These are phyloP conservation scores for Tiaroga cobitis DNA, from an alignment of 2,797 vertebrate genomes.

Conservation along the genomic window DNA sequence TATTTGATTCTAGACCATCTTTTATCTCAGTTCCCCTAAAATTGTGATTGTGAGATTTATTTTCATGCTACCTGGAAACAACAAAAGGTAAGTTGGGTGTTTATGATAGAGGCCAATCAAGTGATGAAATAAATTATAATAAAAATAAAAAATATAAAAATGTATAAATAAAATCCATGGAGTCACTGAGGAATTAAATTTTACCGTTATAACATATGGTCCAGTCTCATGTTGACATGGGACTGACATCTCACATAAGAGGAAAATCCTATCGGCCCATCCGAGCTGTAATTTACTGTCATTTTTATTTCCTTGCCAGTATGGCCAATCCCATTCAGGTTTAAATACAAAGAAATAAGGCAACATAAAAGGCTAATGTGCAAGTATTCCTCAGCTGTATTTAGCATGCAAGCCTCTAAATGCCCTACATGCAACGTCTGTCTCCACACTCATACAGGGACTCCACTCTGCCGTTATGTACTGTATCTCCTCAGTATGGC, in stretches of 20 bases:
- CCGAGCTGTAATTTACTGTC: background rate
- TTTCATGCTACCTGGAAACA: background rate
- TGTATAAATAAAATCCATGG: background rate
- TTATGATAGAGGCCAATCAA: background rate
- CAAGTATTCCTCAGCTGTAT: background rate
- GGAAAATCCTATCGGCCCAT: background rate
- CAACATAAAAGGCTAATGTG: background rate
- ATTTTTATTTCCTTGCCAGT: background rate
- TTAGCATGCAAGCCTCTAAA: constrained; percentile 5
- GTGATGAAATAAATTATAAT: background rate
- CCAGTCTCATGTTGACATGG: background rate
- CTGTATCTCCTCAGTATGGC: background rate
- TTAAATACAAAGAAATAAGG: background rate
- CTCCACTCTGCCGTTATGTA: background rate
- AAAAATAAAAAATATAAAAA: background rate
- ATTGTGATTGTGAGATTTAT: background rate
- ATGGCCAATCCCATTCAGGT: background rate
- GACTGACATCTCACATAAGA: background rate
- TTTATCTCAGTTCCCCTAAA: background rate
- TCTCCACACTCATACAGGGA: background rate
- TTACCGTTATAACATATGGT: background rate
- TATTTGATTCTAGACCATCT: background rate
- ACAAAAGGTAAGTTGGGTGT: background rate
- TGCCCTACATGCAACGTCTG: background rate
- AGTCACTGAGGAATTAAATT: background rate